These are phyloP conservation scores for Cinclus mexicanus DNA, from an alignment of 2,113 vertebrate species.

Conservation along the genomic window DNA sequence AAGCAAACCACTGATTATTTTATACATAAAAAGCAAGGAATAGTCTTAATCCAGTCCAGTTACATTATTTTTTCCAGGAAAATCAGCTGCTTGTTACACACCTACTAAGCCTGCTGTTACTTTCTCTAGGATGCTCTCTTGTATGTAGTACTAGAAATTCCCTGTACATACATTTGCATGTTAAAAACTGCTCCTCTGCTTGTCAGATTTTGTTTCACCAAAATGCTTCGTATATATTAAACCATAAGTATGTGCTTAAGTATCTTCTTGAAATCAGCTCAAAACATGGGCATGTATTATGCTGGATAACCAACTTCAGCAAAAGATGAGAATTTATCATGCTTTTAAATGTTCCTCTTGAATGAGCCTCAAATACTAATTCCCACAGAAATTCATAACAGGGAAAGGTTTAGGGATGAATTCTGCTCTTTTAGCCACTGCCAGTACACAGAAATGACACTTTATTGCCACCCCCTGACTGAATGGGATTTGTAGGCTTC, in stretches of 20 bases:
- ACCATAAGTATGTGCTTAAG: neutral
- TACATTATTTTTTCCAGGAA: neutral
- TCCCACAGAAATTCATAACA: neutral
- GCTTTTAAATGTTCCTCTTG: neutral
- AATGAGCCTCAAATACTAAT: neutral
- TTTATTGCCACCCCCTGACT: neutral
- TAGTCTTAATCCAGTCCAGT: neutral
- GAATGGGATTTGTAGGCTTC: neutral
- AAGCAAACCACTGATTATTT: neutral
- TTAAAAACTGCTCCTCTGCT: neutral
- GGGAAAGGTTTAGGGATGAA: neutral
- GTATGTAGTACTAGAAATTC: neutral
- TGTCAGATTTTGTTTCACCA: neutral
- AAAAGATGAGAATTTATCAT: neutral
- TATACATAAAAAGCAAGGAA: neutral
- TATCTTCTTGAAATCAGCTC: neutral
- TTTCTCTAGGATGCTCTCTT: neutral
- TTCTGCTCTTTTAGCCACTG: neutral
- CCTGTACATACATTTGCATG: rapidly evolving
- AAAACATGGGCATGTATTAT: neutral
- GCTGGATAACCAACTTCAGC: neutral
- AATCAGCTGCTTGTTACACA: neutral
- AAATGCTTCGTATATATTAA: neutral
- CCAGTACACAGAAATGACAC: neutral
- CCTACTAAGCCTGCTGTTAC: neutral